These are phyloP conservation scores for Brachionus rotundiformis DNA, from an alignment of 1,140 invertebrate genomes.

Conservation along the genomic window DNA sequence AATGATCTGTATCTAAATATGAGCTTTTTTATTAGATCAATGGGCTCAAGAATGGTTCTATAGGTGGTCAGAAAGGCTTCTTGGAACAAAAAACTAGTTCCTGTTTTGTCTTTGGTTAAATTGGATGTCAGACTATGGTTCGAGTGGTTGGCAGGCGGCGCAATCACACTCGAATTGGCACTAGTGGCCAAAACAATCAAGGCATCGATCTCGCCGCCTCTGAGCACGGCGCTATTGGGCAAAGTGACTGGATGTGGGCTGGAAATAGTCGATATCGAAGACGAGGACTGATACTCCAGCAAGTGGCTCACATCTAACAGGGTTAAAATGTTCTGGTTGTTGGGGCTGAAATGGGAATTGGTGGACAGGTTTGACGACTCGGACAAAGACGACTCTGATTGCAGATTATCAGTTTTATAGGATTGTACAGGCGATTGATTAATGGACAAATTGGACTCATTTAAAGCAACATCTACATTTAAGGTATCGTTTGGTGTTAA, in stretches of 20 bases:
- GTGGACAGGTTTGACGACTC: not conserved
- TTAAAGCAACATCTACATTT: not conserved
- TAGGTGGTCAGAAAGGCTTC: slow-evolving; percentile 96
- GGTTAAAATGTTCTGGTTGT: not conserved
- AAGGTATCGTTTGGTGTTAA: not conserved
- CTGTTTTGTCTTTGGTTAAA: slow-evolving; percentile 57
- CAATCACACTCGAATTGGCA: slow-evolving; percentile 75
- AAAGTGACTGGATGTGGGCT: not conserved
- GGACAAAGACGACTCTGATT: slow-evolving; percentile 35
- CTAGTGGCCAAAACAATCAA: slow-evolving; percentile 88
- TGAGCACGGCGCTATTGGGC: slow-evolving; percentile 72
- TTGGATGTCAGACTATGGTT: slow-evolving; percentile 1
- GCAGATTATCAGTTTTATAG: slow-evolving; percentile 7
- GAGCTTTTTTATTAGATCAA: slow-evolving; percentile 81
- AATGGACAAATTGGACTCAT: not conserved
- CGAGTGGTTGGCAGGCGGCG: not conserved
- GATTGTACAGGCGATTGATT: slow-evolving; percentile 31
- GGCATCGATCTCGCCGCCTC: slow-evolving; percentile 84
- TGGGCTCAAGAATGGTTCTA: slow-evolving; percentile 86
- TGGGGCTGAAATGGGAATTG: not conserved
- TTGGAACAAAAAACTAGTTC: slow-evolving; percentile 82
- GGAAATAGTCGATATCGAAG: not conserved
- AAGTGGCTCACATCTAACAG: slow-evolving; percentile 40
- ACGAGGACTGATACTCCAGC: slow-evolving; percentile 34
- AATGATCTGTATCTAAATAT: slow-evolving; percentile 82